Evolutionary conservation across 2,888 invertebrate genomes (phyloP).

Genomic region (Spisula subtruncata): DNA sequence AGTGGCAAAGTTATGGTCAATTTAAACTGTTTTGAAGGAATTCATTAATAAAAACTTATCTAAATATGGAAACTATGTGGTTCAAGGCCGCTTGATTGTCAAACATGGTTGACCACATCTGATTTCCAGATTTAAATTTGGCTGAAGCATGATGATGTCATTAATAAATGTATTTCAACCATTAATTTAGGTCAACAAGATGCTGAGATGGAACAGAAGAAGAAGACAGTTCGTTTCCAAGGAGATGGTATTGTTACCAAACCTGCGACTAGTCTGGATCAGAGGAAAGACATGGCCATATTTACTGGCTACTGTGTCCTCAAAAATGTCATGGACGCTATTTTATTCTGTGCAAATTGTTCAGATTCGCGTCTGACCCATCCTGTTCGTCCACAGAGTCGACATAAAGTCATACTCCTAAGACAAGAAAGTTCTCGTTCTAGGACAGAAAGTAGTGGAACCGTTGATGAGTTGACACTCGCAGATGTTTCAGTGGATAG

Average conservation of each 20-base stretch:
- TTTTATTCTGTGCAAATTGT: slow-evolving; percentile 81
- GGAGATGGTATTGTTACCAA: slow-evolving; percentile 50
- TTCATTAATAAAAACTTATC: too few species aligned
- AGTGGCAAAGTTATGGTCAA: too few species aligned
- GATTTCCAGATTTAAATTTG: too few species aligned
- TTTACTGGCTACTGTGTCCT: slow-evolving; percentile 84
- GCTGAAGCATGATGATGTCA: too few species aligned
- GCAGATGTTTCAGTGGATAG: slow-evolving; percentile 4
- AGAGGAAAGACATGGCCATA: slow-evolving; percentile 82
- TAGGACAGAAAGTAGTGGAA: slow-evolving; percentile 52
- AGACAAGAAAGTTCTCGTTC: slow-evolving; percentile 46
- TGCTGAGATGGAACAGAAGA: slow-evolving; percentile 49
- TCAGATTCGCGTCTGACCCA: slow-evolving; percentile 77
- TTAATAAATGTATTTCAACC: too few species aligned
- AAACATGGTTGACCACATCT: too few species aligned
- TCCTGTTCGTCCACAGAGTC: slow-evolving; percentile 73
- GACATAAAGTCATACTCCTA: slow-evolving; percentile 39
- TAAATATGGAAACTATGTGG: too few species aligned
- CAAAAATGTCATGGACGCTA: slow-evolving; percentile 84
- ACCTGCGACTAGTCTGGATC: slow-evolving; percentile 80
- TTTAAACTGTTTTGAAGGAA: too few species aligned
- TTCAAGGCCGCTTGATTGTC: too few species aligned
- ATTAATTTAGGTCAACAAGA: slow-evolving; percentile 43
- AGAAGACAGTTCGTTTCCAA: slow-evolving; percentile 81
- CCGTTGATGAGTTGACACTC: slow-evolving; percentile 24